phyloP scores from a whole-genome alignment of 2,888 invertebrate genomes.

The Drepanosiphum platanoidis region DNA sequence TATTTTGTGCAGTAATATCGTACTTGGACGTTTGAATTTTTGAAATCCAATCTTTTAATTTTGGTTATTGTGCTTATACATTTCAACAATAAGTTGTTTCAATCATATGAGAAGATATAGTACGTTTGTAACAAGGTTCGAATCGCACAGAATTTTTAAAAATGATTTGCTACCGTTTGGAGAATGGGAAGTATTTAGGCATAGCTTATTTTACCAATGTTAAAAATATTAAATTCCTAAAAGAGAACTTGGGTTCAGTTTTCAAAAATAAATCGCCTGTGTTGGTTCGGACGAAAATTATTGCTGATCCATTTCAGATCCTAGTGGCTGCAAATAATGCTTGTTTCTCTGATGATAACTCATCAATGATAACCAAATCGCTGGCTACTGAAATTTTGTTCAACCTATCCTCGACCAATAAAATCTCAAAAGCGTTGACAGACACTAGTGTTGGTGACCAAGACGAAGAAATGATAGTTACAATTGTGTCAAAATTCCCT shows the following conservation, averaged over 20 bases:
- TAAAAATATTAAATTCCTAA: conserved; percentile 39
- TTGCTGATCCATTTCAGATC: conserved; percentile 74
- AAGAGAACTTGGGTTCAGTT: conserved; percentile 17
- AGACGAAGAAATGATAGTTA: conserved; percentile 69
- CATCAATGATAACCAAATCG: conserved; percentile 72
- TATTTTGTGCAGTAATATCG: too few species aligned
- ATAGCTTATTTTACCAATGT: conserved; percentile 42
- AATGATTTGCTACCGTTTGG: conserved; percentile 13
- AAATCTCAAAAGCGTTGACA: conserved; percentile 75
- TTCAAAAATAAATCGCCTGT: conserved; percentile 66
- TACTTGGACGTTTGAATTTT: too few species aligned
- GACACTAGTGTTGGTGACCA: conserved; percentile 74
- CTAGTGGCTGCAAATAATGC: conserved; percentile 77
- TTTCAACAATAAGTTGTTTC: too few species aligned
- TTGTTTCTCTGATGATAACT: conserved; percentile 69
- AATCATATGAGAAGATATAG: too few species aligned
- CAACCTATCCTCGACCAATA: conserved; percentile 76
- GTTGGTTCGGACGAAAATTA: conserved; percentile 72
- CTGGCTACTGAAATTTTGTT: conserved; percentile 76
- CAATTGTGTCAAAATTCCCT: conserved; percentile 67
- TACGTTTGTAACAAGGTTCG: too few species aligned
- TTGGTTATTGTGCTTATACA: too few species aligned
- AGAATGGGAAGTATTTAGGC: conserved; percentile 51
- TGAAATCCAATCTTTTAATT: too few species aligned
- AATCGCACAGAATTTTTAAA: too few species aligned